Percentiles rank a stretch among this genome's conserved stretches.
These are phyloP conservation scores for Pocota personata DNA, from an alignment of 2,888 invertebrate genomes.

Conservation along the genomic window DNA sequence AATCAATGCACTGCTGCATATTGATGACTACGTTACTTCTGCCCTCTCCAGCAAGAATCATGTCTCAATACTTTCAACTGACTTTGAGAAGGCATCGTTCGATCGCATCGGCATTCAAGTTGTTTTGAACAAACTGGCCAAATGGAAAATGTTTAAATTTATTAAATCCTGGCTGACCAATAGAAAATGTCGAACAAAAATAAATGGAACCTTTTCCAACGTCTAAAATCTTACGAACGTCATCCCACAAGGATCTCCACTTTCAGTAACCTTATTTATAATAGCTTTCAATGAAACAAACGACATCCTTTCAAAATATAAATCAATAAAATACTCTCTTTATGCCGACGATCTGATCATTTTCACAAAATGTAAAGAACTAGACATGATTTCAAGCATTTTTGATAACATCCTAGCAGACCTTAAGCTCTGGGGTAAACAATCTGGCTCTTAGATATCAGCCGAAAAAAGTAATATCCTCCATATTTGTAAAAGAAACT, in stretches of 20 bases:
- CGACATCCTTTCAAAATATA: not conserved
- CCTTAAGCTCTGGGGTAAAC: too few relatives aligned
- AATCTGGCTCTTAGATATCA: too few relatives aligned
- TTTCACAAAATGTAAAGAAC: not conserved
- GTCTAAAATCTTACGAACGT: too few relatives aligned
- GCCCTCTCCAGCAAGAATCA: constrained; percentile 41
- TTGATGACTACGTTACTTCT: constrained; percentile 28
- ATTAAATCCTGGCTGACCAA: too few relatives aligned
- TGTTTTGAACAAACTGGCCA: constrained; percentile 35
- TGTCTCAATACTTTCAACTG: constrained; percentile 47
- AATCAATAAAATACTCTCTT: not conserved
- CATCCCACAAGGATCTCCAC: too few relatives aligned
- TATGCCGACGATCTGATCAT: constrained; percentile 1
- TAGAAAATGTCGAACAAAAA: too few relatives aligned
- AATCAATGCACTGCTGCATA: constrained; percentile 2
- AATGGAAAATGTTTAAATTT: too few relatives aligned
- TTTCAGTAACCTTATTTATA: constrained; percentile 56
- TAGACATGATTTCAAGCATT: not conserved
- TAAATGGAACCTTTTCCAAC: too few relatives aligned
- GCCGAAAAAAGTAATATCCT: too few relatives aligned
- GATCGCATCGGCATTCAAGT: constrained; percentile 47
- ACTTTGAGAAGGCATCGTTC: constrained; percentile 62
- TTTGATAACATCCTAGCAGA: not conserved
- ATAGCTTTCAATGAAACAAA: not conserved
- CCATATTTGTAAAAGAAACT: too few relatives aligned